phyloP scores from a whole-genome alignment of 1,140 invertebrate species.

The Microvelia longipes region DNA sequence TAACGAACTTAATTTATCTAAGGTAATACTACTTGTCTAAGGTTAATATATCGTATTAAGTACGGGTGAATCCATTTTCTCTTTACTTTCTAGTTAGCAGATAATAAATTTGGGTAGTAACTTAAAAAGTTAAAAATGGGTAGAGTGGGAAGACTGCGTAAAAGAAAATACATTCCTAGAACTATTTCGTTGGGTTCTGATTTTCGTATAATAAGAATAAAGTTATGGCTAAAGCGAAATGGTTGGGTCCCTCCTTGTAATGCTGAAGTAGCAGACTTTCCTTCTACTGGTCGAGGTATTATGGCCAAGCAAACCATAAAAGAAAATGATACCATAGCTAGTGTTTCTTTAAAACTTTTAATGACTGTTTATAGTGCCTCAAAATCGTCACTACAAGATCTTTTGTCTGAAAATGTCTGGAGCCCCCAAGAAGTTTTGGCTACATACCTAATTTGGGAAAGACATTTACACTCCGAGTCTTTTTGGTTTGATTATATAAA shows the following conservation, averaged over 20 bases:
- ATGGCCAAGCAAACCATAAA: constrained; percentile 28
- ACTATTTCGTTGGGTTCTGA: background rate
- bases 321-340: constrained; percentile 29
- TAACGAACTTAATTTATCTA: background rate
- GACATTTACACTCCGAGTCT: constrained; percentile 19
- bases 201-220: constrained; percentile 13
- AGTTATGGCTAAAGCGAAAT: constrained; percentile 21
- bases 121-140: too few relatives aligned
- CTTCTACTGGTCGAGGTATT: constrained; percentile 33
- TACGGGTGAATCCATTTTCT: too few relatives aligned
- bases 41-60: too few relatives aligned
- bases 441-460: constrained; percentile 31
- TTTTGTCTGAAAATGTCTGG: constrained; percentile 16
- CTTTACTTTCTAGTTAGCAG: too few relatives aligned
- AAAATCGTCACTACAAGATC: constrained; percentile 16
- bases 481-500: constrained; percentile 30
- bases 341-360: constrained; percentile 30
- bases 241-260: constrained; percentile 21
- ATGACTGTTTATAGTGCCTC: constrained; percentile 28
- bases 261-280: constrained; percentile 18
- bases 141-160: background rate
- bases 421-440: constrained; percentile 27
- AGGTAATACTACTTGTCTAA: background rate
- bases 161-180: background rate
- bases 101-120: too few relatives aligned